Conservation (phyloP, 2,888 invertebrate genomes). For the Amphipoea oculea region DNA sequence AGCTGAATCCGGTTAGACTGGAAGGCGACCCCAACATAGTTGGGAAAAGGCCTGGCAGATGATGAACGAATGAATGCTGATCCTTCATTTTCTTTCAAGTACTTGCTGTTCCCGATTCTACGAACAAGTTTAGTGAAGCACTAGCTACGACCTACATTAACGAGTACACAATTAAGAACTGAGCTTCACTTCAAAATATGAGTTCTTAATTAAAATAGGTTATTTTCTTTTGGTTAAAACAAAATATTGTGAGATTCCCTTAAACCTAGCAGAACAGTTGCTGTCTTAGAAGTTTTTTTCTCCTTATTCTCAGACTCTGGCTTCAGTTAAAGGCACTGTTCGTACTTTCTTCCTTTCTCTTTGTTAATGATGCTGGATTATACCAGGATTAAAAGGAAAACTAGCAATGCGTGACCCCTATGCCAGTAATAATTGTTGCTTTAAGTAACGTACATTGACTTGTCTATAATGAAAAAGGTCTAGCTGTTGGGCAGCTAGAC, state of each 20-base stretch:
- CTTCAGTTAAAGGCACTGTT: constrained; percentile 12
- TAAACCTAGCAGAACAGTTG: not conserved
- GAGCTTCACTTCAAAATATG: not conserved
- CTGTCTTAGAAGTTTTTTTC: constrained; percentile 1
- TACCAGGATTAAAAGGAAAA: not conserved
- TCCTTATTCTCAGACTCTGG: not conserved
- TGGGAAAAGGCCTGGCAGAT: no score
- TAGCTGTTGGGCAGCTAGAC: not conserved
- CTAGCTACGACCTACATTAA: not conserved
- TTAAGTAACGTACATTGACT: not conserved
- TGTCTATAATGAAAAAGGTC: no score
- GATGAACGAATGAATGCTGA: constrained; percentile 22
- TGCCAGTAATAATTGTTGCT: not conserved
- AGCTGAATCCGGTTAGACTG: no score
- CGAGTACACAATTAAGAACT: not conserved
- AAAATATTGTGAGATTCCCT: not conserved
- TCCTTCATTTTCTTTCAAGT: constrained; percentile 38
- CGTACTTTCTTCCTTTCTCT: constrained; percentile 9
- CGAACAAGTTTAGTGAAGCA: constrained; percentile 10
- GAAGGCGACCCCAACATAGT: no score
- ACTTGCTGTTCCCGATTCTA: not conserved
- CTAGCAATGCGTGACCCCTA: not conserved
- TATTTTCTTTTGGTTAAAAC: not conserved
- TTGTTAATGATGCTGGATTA: constrained; percentile 2
- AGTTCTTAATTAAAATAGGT: not conserved